These are phyloP conservation scores for Drosophila ogumai DNA, from an alignment of 1,140 invertebrate species.

Conservation along the genomic window DNA sequence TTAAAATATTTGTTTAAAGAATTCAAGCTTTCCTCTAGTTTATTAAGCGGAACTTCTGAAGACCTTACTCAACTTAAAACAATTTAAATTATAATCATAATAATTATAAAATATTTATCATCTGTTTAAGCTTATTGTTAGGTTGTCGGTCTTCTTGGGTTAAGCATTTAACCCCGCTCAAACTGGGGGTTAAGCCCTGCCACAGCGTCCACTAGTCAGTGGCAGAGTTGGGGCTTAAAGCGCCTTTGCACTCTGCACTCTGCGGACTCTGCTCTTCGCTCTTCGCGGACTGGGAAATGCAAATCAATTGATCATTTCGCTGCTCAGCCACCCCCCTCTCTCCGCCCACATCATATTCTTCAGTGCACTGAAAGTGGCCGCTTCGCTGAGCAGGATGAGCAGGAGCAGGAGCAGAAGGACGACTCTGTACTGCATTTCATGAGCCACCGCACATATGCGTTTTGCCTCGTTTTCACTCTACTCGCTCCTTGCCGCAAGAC, in stretches of 20 bases:
- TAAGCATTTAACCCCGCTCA: slow-evolving; percentile 9
- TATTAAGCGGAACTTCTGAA: too few species aligned
- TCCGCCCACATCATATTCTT: slow-evolving; percentile 10
- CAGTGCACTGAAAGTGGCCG: slow-evolving; percentile 39
- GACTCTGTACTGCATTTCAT: slow-evolving; percentile 60
- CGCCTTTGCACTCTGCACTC: slow-evolving; percentile 29
- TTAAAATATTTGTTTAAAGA: background rate
- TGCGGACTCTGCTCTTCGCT: slow-evolving; percentile 1
- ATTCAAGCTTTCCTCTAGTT: background rate
- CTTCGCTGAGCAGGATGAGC: slow-evolving; percentile 44
- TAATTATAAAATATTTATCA: background rate
- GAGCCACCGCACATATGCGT: slow-evolving; percentile 57
- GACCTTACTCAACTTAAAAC: too few species aligned
- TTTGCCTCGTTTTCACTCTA: slow-evolving; percentile 6
- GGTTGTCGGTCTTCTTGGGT: background rate
- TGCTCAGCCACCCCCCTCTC: background rate
- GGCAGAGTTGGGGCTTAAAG: slow-evolving; percentile 17
- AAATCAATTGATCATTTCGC: slow-evolving; percentile 79
- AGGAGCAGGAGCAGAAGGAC: background rate
- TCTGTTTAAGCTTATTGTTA: too few species aligned
- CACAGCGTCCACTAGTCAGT: slow-evolving; percentile 26
- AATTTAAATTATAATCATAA: too few species aligned
- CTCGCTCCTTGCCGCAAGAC: slow-evolving; percentile 61
- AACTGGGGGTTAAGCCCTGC: slow-evolving; percentile 6
- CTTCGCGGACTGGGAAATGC: slow-evolving; percentile 44